phyloP scores from a whole-genome alignment of 2,113 vertebrate genomes.

The Tychaedon coryphoeus region DNA sequence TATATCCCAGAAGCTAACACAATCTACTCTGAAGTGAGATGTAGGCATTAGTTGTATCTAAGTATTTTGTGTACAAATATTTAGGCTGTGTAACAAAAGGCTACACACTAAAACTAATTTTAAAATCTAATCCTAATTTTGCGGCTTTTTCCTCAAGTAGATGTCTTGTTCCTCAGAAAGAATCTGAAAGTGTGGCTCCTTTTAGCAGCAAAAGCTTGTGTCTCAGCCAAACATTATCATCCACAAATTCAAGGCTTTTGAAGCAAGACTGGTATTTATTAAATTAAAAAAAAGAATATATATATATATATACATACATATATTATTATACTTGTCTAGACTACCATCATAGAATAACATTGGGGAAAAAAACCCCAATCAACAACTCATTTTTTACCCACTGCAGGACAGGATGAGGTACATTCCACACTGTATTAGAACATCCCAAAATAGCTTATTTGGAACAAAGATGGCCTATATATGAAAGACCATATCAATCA shows the following conservation, averaged over 20 bases:
- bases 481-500: background rate
- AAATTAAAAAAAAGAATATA: background rate
- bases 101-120: background rate
- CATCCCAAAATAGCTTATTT: background rate
- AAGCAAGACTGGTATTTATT: background rate
- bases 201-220: background rate
- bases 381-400: background rate
- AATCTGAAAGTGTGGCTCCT: background rate
- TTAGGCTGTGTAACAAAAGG: background rate
- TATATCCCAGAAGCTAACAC: slow-evolving; percentile 30
- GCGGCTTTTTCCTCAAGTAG: background rate
- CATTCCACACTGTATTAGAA: background rate
- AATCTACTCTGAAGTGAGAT: slow-evolving; percentile 1
- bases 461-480: background rate
- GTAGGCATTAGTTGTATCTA: background rate
- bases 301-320: background rate
- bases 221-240: background rate
- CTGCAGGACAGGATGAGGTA: background rate
- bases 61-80: background rate
- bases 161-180: background rate
- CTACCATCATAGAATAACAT: background rate
- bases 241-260: background rate
- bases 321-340: background rate
- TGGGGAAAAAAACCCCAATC: rapidly evolving
- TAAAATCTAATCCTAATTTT: background rate